These are phyloP conservation scores for Microtus montanus DNA, from an alignment of 2,113 vertebrate species.

Conservation along the genomic window DNA sequence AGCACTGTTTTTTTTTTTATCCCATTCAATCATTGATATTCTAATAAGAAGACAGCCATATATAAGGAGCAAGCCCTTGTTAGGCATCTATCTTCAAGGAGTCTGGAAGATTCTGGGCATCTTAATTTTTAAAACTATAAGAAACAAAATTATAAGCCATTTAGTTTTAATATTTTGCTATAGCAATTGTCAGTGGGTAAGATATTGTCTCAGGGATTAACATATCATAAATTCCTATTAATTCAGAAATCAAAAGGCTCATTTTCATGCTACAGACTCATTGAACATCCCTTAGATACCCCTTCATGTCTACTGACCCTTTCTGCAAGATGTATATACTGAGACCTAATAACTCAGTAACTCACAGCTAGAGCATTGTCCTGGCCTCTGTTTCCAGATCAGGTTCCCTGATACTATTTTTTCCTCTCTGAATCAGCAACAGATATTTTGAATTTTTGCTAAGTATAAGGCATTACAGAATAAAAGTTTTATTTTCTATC, in stretches of 20 bases:
- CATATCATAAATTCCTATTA: not conserved
- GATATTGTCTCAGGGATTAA: not conserved
- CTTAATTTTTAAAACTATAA: not conserved
- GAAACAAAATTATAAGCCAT: not conserved
- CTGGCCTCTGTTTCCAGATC: not conserved
- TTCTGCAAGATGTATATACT: not conserved
- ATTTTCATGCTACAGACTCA: not conserved
- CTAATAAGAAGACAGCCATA: not conserved
- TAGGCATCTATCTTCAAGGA: not conserved
- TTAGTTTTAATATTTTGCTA: not conserved
- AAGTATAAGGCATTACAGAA: not conserved
- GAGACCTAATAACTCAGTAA: not conserved
- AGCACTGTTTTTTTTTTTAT: not conserved
- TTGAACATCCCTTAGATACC: not conserved
- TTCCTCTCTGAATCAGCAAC: not conserved
- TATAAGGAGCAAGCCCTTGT: not conserved
- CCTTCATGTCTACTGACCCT: not conserved
- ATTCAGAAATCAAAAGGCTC: not conserved
- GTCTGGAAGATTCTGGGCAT: not conserved
- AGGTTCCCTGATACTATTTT: not conserved
- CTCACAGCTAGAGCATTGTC: not conserved
- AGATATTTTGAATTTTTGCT: not conserved
- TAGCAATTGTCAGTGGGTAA: not conserved
- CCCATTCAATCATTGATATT: not conserved
- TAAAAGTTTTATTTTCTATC: not conserved